These are phyloP conservation scores for Erythrocercus mccallii DNA, from an alignment of 2,113 vertebrate species.

Conservation along the genomic window DNA sequence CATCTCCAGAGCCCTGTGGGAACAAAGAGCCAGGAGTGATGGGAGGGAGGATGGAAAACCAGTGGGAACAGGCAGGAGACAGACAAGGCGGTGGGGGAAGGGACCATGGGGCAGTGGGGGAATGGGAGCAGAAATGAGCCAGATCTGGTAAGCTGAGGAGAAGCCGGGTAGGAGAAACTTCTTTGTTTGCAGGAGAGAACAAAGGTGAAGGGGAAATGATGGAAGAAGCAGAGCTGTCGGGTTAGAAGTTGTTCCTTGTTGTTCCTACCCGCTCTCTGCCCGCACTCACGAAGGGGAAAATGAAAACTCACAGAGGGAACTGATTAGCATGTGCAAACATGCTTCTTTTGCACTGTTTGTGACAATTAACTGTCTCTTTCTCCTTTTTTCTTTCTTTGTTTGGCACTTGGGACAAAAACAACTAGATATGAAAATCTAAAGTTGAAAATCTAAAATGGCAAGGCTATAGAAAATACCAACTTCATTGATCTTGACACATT, in stretches of 20 bases:
- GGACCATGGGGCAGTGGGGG: not conserved
- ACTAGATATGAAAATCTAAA: not conserved
- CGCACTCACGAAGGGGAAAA: not conserved
- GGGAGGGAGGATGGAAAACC: conserved; percentile 4
- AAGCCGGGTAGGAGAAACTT: not conserved
- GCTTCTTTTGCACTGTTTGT: not conserved
- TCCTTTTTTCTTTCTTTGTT: not conserved
- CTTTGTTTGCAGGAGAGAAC: conserved; percentile 15
- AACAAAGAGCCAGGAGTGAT: not conserved
- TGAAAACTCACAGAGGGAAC: not conserved
- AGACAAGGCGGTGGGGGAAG: not conserved
- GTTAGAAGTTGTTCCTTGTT: not conserved
- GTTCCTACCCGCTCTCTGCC: not conserved
- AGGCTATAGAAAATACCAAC: not conserved
- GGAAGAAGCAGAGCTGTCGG: not conserved
- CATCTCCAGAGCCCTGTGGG: not conserved
- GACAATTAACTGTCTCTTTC: not conserved
- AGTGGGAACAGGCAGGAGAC: not conserved
- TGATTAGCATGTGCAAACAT: not conserved
- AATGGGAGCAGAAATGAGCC: not conserved
- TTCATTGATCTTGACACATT: not conserved
- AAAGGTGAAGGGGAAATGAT: conserved; percentile 8
- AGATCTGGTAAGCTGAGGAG: not conserved
- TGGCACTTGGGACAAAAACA: not conserved
- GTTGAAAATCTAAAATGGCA: not conserved